Evolutionary conservation across 2,888 invertebrate genomes (phyloP).

Genomic region (Amorpha juglandis): DNA sequence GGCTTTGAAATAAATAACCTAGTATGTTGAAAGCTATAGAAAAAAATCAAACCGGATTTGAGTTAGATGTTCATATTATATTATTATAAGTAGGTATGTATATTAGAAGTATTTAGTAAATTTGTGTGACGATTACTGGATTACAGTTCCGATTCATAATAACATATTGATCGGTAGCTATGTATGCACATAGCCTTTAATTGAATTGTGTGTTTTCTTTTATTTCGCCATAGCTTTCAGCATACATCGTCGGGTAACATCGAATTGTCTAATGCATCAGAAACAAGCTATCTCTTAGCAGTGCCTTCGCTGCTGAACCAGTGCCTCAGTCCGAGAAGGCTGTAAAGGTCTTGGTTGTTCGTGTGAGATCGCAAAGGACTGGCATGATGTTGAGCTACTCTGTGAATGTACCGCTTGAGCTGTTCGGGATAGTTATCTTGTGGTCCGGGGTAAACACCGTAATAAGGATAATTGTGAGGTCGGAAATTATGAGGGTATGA

Average conservation of each 20-base stretch:
- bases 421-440: constrained; percentile 61
- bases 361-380: constrained; percentile 59
- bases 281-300: constrained; percentile 76
- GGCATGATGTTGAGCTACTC: constrained; percentile 57
- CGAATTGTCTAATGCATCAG: constrained; percentile 66
- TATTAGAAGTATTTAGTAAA: no score
- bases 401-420: constrained; percentile 61
- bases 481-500: constrained; percentile 71
- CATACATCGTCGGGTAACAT: constrained; percentile 83
- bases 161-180: not conserved
- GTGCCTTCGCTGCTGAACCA: constrained; percentile 79
- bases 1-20: constrained; percentile 83
- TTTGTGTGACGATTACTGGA: not conserved
- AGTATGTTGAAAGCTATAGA: constrained; percentile 81
- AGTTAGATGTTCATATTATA: not conserved
- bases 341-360: constrained; percentile 74
- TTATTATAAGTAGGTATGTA: not conserved
- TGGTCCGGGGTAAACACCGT: constrained; percentile 50
- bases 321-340: constrained; percentile 75
- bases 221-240: constrained; percentile 77
- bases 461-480: constrained; percentile 59
- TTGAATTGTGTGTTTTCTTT: constrained; percentile 34
- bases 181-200: not conserved
- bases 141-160: not conserved
- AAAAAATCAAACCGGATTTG: constrained; percentile 29